These are phyloP conservation scores for Brachionus angularis DNA, from an alignment of 1,140 invertebrate genomes.

Conservation along the genomic window DNA sequence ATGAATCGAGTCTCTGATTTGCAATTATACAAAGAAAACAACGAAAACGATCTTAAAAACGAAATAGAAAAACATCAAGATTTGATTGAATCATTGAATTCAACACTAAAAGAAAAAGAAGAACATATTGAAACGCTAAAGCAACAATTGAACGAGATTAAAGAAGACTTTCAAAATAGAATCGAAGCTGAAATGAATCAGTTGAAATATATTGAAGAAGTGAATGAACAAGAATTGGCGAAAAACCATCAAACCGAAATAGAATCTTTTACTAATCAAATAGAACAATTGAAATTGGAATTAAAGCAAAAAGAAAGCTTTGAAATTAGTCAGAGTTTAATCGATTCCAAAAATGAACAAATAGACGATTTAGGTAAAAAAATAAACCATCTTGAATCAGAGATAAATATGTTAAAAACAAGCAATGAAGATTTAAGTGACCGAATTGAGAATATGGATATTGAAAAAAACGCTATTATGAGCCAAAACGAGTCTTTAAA, in stretches of 20 bases:
- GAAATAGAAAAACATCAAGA: constrained; percentile 33
- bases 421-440: not conserved
- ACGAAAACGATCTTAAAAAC: constrained; percentile 1
- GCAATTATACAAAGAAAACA: constrained; percentile 35
- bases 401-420: not conserved
- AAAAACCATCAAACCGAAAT: not conserved
- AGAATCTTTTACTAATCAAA: not conserved
- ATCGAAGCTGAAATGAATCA: constrained; percentile 41
- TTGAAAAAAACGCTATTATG: not conserved
- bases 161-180: constrained; percentile 25
- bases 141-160: constrained; percentile 23
- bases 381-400: not conserved
- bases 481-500: not conserved
- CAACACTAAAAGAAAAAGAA: constrained; percentile 13
- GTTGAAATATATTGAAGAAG: constrained; percentile 15
- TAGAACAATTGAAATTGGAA: not conserved
- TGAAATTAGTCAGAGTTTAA: constrained; percentile 19
- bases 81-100: not conserved
- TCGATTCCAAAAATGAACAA: constrained; percentile 33
- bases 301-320: not conserved
- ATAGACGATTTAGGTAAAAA: not conserved
- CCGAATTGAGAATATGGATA: not conserved
- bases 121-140: constrained; percentile 4
- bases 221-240: not conserved
- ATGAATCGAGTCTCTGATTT: constrained; percentile 39